phyloP scores from a whole-genome alignment of 1,140 invertebrate species.

The Geopemphigus sp. region DNA sequence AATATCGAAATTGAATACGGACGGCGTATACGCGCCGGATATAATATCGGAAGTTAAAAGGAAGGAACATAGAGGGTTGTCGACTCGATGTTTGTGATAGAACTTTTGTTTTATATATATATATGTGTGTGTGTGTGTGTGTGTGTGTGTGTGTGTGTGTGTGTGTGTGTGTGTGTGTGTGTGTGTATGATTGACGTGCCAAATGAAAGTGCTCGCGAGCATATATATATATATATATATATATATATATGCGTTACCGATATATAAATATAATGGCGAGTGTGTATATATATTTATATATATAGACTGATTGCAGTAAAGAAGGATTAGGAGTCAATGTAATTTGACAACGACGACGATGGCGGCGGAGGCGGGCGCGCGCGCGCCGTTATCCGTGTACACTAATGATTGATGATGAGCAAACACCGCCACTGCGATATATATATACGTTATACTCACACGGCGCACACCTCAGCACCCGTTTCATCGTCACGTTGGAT shows the following conservation, averaged over 20 bases:
- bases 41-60: background rate
- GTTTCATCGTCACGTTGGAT: no score
- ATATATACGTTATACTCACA: no score
- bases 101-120: constrained; percentile 13
- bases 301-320: background rate
- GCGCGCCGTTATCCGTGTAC: no score
- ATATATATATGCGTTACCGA: background rate
- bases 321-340: constrained; percentile 29
- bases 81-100: background rate
- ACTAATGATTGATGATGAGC: background rate
- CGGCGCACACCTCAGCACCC: no score
- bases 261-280: background rate
- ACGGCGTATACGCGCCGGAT: no score
- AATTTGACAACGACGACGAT: constrained; percentile 33
- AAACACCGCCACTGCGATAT: background rate
- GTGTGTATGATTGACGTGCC: constrained; percentile 24
- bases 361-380: background rate
- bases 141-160: no score
- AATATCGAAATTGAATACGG: constrained; percentile 6
- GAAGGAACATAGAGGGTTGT: background rate
- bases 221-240: background rate
- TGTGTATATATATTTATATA: no score
- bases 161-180: background rate
- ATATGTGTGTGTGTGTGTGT: no score
- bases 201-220: constrained; percentile 23